Percentiles rank a stretch among this genome's conserved stretches.
Evolutionary conservation across 2,888 invertebrate genomes (phyloP).

Genomic region (Caenorhabditis imperialis): DNA sequence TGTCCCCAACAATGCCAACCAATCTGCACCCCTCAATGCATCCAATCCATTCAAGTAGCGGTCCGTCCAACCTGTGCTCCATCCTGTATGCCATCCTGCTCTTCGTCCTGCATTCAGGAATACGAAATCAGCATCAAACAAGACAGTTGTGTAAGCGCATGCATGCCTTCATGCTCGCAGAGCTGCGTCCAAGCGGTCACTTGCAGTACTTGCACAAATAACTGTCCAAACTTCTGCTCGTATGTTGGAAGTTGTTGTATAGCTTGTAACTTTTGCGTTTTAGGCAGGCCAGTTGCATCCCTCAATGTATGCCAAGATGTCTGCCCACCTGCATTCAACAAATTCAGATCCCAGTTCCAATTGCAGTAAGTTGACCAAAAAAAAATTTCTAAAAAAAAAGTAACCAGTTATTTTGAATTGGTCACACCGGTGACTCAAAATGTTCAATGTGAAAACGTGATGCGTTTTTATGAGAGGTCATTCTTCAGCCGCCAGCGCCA

Average conservation of each 20-base stretch:
- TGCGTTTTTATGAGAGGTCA: too few relatives aligned
- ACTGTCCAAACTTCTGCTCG: constrained; percentile 63
- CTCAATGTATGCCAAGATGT: constrained; percentile 66
- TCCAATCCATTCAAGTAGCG: constrained; percentile 57
- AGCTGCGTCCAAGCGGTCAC: constrained; percentile 64
- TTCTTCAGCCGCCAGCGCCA: constrained; percentile 28
- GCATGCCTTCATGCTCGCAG: constrained; percentile 53
- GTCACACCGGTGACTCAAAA: constrained; percentile 12
- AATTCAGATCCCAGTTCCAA: constrained; percentile 49
- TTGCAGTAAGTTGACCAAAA: constrained; percentile 32
- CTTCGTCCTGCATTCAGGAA: constrained; percentile 51
- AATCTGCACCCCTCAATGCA: constrained; percentile 57
- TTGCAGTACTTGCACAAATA: constrained; percentile 65
- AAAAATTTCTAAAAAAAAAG: constrained; percentile 2
- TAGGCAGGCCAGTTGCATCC: constrained; percentile 59
- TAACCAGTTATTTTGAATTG: constrained; percentile 3
- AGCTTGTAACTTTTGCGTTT: constrained; percentile 9
- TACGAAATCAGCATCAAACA: constrained; percentile 43
- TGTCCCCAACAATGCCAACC: constrained; percentile 61
- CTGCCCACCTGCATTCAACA: constrained; percentile 66
- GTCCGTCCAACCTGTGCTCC: constrained; percentile 60
- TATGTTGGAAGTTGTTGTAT: constrained; percentile 13
- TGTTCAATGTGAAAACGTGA: neutral
- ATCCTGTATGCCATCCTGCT: constrained; percentile 61
- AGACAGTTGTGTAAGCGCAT: constrained; percentile 52